Base-by-base conservation (phyloP, 2,888 invertebrate genomes). In the Xestia rhomboidea region DNA sequence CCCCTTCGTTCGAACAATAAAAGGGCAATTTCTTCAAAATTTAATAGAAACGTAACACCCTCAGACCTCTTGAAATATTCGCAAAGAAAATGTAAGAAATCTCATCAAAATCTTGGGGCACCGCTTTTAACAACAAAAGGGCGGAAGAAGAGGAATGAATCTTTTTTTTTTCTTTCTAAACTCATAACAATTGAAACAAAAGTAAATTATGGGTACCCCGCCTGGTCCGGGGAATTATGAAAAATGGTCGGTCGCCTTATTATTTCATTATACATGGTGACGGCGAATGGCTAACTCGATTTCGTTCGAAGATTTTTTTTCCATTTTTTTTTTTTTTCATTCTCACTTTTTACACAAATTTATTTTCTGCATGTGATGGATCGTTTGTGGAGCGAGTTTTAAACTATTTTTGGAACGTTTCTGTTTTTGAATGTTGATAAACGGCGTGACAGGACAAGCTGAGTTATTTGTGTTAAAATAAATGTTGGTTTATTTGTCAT, bases 171-270 rank as follows among this genome's bases (percentile, higher is more conserved):
- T 91, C 90, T 88, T 91, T 90, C 92, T 89, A 88, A 93, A 94
- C 92, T 94, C 91, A 88, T 92, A 93, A 95, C 95, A 94, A 96
- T 96, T 96, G 95, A 95, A 96, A 96, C 95, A 95, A 96, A 96
- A 94, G 95, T 96, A 96, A 96, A 95, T 95, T 95, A 95, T 93
- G 92, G 90, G 85, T 84, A 79, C 77, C 86, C 88, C 81, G 90
- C 90, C 88, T 86, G 92, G 91, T 83, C 83, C 82, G 86, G 79
- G 85, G 93, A 94, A 93, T 95, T 95, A 95, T 95, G 94, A 96
- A 93, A 93, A 95, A 95, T 94, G 93, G 91, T 85, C 71, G 87
- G 85, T 82, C 88, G 87, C 85, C 85, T 87, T 89, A 88, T 87
- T 89, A 90, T 90, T 84, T 84, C 88, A 89, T 90, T 87, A 89